Evolutionary conservation across 2,888 invertebrate genomes (phyloP).

Genomic region (Scaptomyza reducta): DNA sequence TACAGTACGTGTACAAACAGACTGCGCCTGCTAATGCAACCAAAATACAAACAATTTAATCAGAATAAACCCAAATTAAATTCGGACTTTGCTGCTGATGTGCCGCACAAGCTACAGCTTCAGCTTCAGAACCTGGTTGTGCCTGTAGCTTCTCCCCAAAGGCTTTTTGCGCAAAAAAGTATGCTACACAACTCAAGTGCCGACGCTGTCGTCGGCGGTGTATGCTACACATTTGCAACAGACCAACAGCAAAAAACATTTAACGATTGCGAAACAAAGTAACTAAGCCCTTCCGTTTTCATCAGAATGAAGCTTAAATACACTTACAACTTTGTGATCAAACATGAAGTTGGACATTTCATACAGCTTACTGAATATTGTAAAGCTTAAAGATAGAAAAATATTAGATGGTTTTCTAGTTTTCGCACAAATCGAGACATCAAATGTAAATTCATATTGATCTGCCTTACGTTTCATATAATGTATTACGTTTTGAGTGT

Average conservation of each 20-base stretch:
- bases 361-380: neutral
- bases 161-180: conserved; percentile 72
- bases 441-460: neutral
- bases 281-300: neutral
- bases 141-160: conserved; percentile 52
- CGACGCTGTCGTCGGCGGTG: conserved; percentile 50
- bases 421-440: neutral
- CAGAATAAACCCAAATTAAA: conserved; percentile 78
- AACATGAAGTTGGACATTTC: neutral
- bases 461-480: no score
- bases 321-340: conserved; percentile 28
- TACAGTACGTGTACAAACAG: conserved; percentile 34
- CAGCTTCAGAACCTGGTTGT: conserved; percentile 15
- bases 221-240: conserved; percentile 56
- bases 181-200: conserved; percentile 73
- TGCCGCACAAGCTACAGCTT: conserved; percentile 11
- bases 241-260: conserved; percentile 65
- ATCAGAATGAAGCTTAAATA: conserved; percentile 40
- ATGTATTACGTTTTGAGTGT: neutral
- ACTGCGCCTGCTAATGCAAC: conserved; percentile 68
- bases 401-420: neutral
- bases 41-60: conserved; percentile 80
- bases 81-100: conserved; percentile 51
- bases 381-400: neutral
- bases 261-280: conserved; percentile 60